Evolutionary conservation across 2,113 vertebrate species (phyloP), one percentile per base, ranked within the genome.

Genomic region (Alligator mississippiensis): DNA sequence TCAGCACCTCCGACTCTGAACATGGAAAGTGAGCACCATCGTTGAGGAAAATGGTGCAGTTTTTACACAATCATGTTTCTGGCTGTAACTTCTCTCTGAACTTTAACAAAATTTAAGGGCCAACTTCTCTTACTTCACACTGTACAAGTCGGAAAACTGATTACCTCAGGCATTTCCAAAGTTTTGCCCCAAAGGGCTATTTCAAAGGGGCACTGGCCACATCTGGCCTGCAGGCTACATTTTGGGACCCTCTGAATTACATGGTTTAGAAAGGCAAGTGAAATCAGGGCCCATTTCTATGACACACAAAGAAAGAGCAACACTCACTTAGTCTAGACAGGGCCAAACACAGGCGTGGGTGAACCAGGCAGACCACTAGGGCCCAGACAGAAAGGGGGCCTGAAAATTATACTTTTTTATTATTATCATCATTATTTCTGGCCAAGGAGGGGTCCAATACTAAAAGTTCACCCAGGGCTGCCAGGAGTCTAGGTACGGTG

Each of bases 61-160:
- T 92, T 92, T 61, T 93, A 66, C 74, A 25, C 77, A 90, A 82
- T 90, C 88, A 80, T 54, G 82, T 76, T 87, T 94, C 86, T 87
- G 80, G 93, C 61, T 22, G 77, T 80, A 93, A 95, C 77, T 82
- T 80, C 80, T 91, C 95, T 90, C 94, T 82, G 68, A 96, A 87
- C 87, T 87, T 96, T 92, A 86, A 96, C 90, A 96, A 94, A 96
- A 96, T 94, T 83, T 70, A 92, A 89, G 3, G 2, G 82, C 83
- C 66, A 96, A 88, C 88, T 82, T 92, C 82, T 94, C 92, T 89
- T 93, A 91, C 93, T 93, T 66, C 87, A 89, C 66, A 84, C 57
- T 47, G 11, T 74, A 21, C 30, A 74, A 47, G 38, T 38, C 34
- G 25, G 70, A 74, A 38, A 38, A 38, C 18, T 47, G 47, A 47